Base-by-base conservation (phyloP, 2,113 vertebrate species). In the Protobothrops flavoviridis region DNA sequence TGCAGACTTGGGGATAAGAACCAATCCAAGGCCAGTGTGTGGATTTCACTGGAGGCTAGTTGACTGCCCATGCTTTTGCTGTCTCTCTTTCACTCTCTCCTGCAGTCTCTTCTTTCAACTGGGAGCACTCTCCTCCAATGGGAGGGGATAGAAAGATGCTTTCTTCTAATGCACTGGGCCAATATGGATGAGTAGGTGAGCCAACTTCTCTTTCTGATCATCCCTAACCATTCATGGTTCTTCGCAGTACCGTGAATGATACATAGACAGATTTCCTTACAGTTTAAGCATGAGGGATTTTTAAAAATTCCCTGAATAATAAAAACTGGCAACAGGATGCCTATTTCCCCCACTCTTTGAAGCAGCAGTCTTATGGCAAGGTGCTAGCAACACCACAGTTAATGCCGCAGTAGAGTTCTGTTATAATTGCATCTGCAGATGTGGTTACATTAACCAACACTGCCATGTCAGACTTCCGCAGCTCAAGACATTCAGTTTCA, bases 401-500 rank as follows among this genome's bases (percentile, higher is more conserved):
- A 21, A 21, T 29, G 85, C 10, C 26, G 3, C 48, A 81, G 33
- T 12, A 5, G 9, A 21, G 29, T 50, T 3, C 74, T 1, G 91
- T 33, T 94, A 87, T 89, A 91, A 86, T 55, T 39, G 12, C 2
- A 29, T 21, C 55, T 92, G 85, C 2, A 1, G 21, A 53, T 45
- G 85, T 24, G 39, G 50, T 11, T 33, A 3, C 2, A 39, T 88
- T 52, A 89, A 93, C 10, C 0, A 43, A 45, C 94, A 59, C 57
- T 91, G 52, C 59, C 59, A 90, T 21, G 26, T 91, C 64, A 89
- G 81, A 86, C 13, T 90, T 93, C 92, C 86, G 48, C 23, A 87
- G 92, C 45, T 90, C 55, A 87, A 90, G 74, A 53, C n/a, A 90
- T 86, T 90, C n/a, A 17, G 45, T 93, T 86, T 90, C 74, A 92